phyloP scores from a whole-genome alignment of 2,888 invertebrate genomes.

The Cinara cedri region DNA sequence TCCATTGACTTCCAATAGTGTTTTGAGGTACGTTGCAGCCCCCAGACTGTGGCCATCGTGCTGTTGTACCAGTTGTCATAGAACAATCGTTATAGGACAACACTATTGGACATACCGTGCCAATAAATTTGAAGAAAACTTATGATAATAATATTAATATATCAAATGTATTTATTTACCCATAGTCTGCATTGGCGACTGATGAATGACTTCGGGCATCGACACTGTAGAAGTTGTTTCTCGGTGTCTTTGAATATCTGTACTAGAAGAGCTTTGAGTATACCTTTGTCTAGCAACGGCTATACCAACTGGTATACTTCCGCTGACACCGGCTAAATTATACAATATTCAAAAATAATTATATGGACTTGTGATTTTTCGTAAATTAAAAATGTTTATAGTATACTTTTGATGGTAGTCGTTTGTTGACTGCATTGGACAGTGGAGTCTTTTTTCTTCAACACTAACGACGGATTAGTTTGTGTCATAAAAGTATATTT shows the following conservation, averaged over 20 bases:
- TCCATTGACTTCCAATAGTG: slow-evolving; percentile 44
- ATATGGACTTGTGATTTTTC: too few species aligned
- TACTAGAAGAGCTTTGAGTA: slow-evolving; percentile 67
- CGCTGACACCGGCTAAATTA: slow-evolving; percentile 60
- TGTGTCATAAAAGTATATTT: slow-evolving; percentile 35
- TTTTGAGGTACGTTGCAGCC: slow-evolving; percentile 49
- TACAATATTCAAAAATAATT: not conserved
- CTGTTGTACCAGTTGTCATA: slow-evolving; percentile 38
- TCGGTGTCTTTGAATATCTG: slow-evolving; percentile 27
- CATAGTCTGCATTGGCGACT: slow-evolving; percentile 48
- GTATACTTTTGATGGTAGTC: slow-evolving; percentile 46
- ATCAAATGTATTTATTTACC: slow-evolving; percentile 3
- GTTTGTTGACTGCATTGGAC: slow-evolving; percentile 46
- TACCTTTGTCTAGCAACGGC: slow-evolving; percentile 81
- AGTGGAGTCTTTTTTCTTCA: slow-evolving; percentile 45
- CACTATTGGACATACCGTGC: slow-evolving; percentile 9
- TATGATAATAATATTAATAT: not conserved
- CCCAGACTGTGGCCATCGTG: slow-evolving; percentile 38
- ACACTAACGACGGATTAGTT: not conserved
- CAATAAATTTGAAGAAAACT: not conserved
- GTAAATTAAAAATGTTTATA: not conserved
- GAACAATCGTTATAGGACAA: slow-evolving; percentile 52
- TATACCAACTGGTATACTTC: slow-evolving; percentile 78
- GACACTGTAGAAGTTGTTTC: slow-evolving; percentile 62
- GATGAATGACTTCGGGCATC: slow-evolving; percentile 55